A percentile compares a stretch with the other conserved stretches of the same genome.
Evolutionary conservation across 2,888 invertebrate genomes (phyloP).

Genomic region (Crocallis elinguaria): DNA sequence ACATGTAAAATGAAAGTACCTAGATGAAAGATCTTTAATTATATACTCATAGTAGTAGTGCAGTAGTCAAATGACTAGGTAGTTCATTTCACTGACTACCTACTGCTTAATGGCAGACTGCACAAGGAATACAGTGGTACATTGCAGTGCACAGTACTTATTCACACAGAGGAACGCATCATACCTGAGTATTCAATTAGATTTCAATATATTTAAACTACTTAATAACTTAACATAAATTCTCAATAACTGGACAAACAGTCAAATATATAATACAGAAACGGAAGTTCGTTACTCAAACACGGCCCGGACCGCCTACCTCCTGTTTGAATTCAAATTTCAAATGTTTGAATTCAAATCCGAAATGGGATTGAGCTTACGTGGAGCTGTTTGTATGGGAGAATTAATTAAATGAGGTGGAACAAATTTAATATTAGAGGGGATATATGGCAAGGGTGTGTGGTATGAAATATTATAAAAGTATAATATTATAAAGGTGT

Average conservation of each 20-base stretch:
- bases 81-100: too few species aligned
- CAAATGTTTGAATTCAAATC: constrained; percentile 28
- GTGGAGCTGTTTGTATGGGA: constrained; percentile 10
- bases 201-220: constrained; percentile 1
- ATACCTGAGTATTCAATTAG: not conserved
- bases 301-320: constrained; percentile 18
- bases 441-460: not conserved
- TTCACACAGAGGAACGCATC: too few species aligned
- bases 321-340: constrained; percentile 26
- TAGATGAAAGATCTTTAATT: too few species aligned
- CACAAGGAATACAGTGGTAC: too few species aligned
- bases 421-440: not conserved
- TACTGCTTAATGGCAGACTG: too few species aligned
- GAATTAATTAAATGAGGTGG: constrained; percentile 8
- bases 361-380: constrained; percentile 8
- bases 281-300: constrained; percentile 38
- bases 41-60: too few species aligned
- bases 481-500: too few species aligned
- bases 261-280: constrained; percentile 22
- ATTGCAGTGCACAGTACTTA: too few species aligned
- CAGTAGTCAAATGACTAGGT: too few species aligned
- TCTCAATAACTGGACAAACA: constrained; percentile 20
- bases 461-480: too few species aligned
- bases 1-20: too few species aligned
- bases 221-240: constrained; percentile 11